phyloP scores from a whole-genome alignment of 23 tunicate species.

The Phallusia fumigata region DNA sequence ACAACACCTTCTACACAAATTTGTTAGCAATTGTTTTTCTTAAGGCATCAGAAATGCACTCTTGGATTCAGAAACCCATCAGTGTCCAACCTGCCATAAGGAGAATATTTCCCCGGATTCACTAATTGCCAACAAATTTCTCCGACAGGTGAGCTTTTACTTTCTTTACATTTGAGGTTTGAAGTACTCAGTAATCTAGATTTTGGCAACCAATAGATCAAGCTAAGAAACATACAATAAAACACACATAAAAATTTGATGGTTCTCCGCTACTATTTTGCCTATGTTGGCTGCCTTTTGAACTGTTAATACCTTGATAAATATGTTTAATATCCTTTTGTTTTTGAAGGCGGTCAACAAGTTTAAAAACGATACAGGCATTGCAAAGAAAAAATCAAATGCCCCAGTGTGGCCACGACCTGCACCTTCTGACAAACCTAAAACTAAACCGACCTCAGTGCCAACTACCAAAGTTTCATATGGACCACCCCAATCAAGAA shows the following conservation, averaged over 20 bases:
- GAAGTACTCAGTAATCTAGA: too few species aligned
- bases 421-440: constrained; percentile 64
- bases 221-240: not conserved
- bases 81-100: constrained; percentile 87
- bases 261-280: too few species aligned
- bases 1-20: too few species aligned
- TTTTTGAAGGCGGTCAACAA: constrained; percentile 72
- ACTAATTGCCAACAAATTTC: constrained; percentile 75
- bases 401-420: constrained; percentile 97
- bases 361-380: constrained; percentile 84
- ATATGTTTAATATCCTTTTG: not conserved
- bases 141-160: constrained; percentile 54
- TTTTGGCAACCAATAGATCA: too few species aligned
- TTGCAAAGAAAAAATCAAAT: constrained; percentile 56
- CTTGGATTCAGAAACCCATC: constrained; percentile 81
- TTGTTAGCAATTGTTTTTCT: not conserved
- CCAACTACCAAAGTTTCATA: constrained; percentile 63
- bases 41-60: constrained; percentile 88
- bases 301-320: not conserved
- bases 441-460: constrained; percentile 18
- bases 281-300: too few species aligned
- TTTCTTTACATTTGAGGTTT: too few species aligned
- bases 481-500: constrained; percentile 53
- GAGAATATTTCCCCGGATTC: constrained; percentile 85
- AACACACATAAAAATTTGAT: too few species aligned